Evolutionary conservation across 2,113 vertebrate species (phyloP), one percentile per base, ranked within the genome.

Genomic region (Todiramphus chloris): DNA sequence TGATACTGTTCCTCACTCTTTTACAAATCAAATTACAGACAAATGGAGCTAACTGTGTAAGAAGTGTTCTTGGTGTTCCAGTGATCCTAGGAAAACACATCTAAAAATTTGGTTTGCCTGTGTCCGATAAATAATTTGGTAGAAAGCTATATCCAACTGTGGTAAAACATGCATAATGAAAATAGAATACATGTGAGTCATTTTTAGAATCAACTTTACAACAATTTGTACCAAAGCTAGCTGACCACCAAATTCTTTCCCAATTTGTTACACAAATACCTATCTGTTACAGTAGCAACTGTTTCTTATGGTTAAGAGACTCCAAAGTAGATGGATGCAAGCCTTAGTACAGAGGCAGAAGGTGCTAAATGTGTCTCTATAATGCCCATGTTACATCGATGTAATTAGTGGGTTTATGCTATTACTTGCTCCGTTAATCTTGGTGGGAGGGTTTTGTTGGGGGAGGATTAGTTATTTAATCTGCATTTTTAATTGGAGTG

Each of bases 381-480:
- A 94, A 90, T 93, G 69, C 62, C 48, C 58, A 27, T 79, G 68
- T 75, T 79, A 84, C 69, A 63, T 55, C 90, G 80, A 95, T 92
- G 66, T 95, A 89, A 92, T 87, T 91, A 93, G 62, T 81, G 66
- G 43, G 11, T 94, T 96, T 93, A 79, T 84, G 43, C 69, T 89
- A 28, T 96, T 96, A 48, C 73, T 92, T 11, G 8, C 59, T 79
- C 28, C 1, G 19, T 84, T 90, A 93, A 93, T 94, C 62, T 89
- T 67, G 37, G 72, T 93, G 68, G 76, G 83, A 90, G 82, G 75
- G 48, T 56, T 95, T 96, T 88, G 73, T 84, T 10, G 28, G 46
- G 55, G 27, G 9, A 81, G 48, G 73, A 75, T 96, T 94, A 89
- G 44, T 87, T 93, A 58, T 69, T 92, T 95, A 93, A 96, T 89